A percentile compares a stretch with the other conserved stretches of the same genome.
These are phyloP conservation scores for Achroia grisella DNA, from an alignment of 1,140 invertebrate genomes.

Conservation along the genomic window DNA sequence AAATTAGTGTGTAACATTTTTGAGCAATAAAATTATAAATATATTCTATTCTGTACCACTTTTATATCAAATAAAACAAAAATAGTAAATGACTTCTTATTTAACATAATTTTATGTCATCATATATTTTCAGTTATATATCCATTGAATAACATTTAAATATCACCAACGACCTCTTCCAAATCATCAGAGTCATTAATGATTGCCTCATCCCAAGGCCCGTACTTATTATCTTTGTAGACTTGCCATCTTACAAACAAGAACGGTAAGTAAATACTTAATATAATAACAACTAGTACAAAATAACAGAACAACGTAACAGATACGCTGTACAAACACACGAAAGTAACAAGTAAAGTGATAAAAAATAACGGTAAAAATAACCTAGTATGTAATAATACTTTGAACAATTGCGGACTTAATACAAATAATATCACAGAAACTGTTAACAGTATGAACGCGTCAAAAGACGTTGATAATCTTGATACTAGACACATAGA, in stretches of 20 bases:
- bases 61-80: too few species aligned
- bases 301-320: constrained; percentile 76
- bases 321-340: constrained; percentile 76
- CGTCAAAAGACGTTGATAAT: constrained; percentile 86
- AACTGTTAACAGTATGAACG: constrained; percentile 90
- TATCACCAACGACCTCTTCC: constrained; percentile 37
- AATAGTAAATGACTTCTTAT: too few species aligned
- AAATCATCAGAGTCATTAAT: constrained; percentile 76
- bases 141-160: not conserved
- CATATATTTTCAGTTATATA: too few species aligned
- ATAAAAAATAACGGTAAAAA: constrained; percentile 37
- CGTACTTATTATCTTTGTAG: constrained; percentile 95
- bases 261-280: constrained; percentile 84
- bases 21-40: too few species aligned
- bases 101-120: too few species aligned
- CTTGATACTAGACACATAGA: constrained; percentile 96
- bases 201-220: constrained; percentile 96
- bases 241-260: constrained; percentile 88
- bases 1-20: too few species aligned
- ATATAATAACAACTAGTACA: constrained; percentile 76
- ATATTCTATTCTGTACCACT: too few species aligned
- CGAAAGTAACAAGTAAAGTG: constrained; percentile 53
- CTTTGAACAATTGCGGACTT: constrained; percentile 85
- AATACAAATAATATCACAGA: constrained; percentile 92
- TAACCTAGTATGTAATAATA: constrained; percentile 67